phyloP scores from a whole-genome alignment of 1,140 invertebrate genomes.

The Drosophila fuyamai region DNA sequence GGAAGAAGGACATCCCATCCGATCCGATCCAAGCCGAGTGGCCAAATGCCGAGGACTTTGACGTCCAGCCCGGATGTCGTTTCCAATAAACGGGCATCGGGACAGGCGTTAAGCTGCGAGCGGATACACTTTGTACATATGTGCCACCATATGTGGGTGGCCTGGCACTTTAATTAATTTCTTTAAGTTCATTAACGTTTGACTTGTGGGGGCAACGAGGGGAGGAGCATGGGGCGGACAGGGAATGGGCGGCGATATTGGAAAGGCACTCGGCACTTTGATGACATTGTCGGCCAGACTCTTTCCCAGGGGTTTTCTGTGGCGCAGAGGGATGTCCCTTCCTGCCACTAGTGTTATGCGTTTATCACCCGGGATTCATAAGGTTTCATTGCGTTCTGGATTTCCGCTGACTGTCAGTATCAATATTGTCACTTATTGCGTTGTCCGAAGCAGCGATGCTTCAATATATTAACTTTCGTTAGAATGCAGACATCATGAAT shows the following conservation, averaged over 20 bases:
- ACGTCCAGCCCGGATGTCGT: constrained; percentile 67
- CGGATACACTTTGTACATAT: constrained; percentile 17
- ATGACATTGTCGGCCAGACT: constrained; percentile 61
- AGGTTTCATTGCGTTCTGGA: background rate
- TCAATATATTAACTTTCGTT: background rate
- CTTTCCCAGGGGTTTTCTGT: background rate
- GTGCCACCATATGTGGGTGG: constrained; percentile 32
- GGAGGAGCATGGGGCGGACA: constrained; percentile 33
- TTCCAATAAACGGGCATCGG: constrained; percentile 72
- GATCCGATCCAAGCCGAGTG: constrained; percentile 1
- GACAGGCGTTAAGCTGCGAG: constrained; percentile 59
- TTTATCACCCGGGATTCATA: constrained; percentile 11
- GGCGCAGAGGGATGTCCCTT: background rate
- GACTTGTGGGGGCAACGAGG: constrained; percentile 63
- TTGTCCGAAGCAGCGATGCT: no score
- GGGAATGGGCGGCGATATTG: constrained; percentile 58
- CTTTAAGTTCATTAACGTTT: constrained; percentile 82
- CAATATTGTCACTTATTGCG: background rate
- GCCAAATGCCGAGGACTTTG: constrained; percentile 40
- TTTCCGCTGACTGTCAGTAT: constrained; percentile 2
- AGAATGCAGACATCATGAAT: no score
- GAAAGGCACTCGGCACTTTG: constrained; percentile 46
- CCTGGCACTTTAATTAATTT: constrained; percentile 77
- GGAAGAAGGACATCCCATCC: constrained; percentile 29
- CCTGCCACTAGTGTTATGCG: constrained; percentile 20